Evolutionary conservation across 2,113 vertebrate species (phyloP), one percentile per base, ranked within the genome.

Genomic region (Pollimyrus isidori): DNA sequence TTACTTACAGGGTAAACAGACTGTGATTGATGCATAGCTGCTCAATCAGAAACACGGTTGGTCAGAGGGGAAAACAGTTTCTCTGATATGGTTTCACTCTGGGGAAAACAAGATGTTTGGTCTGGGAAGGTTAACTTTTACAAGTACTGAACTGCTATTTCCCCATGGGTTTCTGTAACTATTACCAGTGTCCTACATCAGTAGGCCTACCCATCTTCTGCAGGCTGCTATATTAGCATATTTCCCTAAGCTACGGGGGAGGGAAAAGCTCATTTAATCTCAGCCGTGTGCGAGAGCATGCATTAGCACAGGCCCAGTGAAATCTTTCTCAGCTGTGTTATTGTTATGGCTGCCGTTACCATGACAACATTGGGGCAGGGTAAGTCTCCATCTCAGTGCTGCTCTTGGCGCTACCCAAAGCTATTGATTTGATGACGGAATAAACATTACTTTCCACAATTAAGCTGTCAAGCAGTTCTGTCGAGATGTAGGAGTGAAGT

Each of bases 271-370:
- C 45, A 50, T 76, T 88, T 88, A 80, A 88, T 88, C 88, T 65
- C 65, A 76, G 65, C 65, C 45, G 48, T 73, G 65, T 48, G 65
- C 65, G 2, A 50, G 65, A 69, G 58, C 87, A 88, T 19, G 58
- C 58, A 69, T 88, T 88, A 73, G 65, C 88, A 80, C 65, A 50
- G 23, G 65, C 88, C 46, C 65, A 88, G 65, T 21, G 65, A 80
- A 88, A 88, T 80, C 88, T 88, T 52, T 76, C 88, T 88, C 88
- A 88, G 88, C 88, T 88, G 88, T 88, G 88, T 88, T 88, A 76
- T 88, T 88, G 88, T 88, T 88, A 88, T 88, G 58, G 65, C 65
- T 76, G 62, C 23, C 46, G 48, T 88, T 52, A 30, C 88, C 88
- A 88, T 48, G 58, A 65, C 58, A 80, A 88, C 88, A 23, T 13